Evolutionary conservation across 2,797 vertebrate genomes (phyloP).

Genomic region (Apogon talboti): DNA sequence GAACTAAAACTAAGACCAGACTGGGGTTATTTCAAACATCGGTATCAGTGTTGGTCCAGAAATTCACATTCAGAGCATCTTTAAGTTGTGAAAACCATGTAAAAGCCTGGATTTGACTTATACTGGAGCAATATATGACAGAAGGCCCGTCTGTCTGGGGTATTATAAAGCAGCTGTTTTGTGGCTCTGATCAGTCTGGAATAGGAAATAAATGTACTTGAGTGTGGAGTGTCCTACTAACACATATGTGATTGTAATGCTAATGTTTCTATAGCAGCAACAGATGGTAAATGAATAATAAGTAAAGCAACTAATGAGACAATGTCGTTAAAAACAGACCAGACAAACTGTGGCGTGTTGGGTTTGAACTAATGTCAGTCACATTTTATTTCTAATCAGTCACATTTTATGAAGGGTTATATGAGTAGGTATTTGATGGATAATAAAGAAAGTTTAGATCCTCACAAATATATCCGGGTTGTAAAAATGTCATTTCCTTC

Average conservation of each 20-base stretch:
- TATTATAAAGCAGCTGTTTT: conserved; percentile 38
- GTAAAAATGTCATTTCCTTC: no score
- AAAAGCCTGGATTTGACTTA: neutral
- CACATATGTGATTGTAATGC: neutral
- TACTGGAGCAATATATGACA: conserved; percentile 14
- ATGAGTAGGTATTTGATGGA: neutral
- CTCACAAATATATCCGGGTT: neutral
- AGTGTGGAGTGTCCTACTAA: conserved; percentile 10
- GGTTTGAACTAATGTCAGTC: no score
- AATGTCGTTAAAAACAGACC: no score
- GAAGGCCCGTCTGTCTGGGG: conserved; percentile 35
- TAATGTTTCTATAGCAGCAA: no score
- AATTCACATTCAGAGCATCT: neutral
- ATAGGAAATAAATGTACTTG: neutral
- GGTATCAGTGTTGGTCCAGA: no score
- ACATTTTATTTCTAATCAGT: neutral
- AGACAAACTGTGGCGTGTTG: no score
- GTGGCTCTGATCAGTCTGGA: conserved; percentile 17
- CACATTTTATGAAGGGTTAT: neutral
- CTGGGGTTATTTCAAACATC: no score
- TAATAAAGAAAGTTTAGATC: accelerated
- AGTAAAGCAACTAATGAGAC: no score
- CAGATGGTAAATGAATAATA: no score
- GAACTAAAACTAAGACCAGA: no score
- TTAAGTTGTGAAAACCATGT: neutral